Evolutionary conservation across 2,888 invertebrate genomes (phyloP).

Genomic region (Blomia tropicalis): DNA sequence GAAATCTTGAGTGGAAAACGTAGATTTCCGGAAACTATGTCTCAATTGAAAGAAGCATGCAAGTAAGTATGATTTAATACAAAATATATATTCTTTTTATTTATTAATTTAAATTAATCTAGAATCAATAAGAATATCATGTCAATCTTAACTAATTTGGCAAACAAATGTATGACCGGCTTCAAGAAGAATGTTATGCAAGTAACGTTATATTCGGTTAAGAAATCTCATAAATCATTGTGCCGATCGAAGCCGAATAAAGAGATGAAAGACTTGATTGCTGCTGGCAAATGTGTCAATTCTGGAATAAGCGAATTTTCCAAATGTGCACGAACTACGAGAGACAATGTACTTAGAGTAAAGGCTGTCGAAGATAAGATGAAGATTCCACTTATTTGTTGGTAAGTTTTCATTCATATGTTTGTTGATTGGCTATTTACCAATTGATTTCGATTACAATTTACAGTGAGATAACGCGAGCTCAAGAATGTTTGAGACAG

Average conservation of each 20-base stretch:
- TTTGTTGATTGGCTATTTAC: too few species aligned
- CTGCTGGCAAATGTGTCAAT: conserved; percentile 9
- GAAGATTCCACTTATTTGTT: conserved; percentile 5
- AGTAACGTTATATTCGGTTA: conserved; percentile 15
- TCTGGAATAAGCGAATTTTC: background rate
- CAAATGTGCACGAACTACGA: background rate
- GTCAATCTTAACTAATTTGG: background rate
- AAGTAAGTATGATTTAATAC: background rate
- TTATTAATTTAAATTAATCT: background rate
- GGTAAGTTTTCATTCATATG: background rate
- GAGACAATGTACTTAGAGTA: background rate
- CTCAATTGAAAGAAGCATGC: background rate
- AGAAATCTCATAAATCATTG: background rate
- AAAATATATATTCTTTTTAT: background rate
- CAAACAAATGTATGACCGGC: conserved; percentile 21
- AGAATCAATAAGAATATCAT: conserved; percentile 2
- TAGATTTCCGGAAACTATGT: conserved; percentile 2
- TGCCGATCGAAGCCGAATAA: conserved; percentile 16
- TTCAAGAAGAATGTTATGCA: conserved; percentile 7
- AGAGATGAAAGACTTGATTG: conserved; percentile 16
- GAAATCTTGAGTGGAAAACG: background rate
- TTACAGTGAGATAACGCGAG: background rate
- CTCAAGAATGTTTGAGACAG: background rate
- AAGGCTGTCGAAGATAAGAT: background rate
- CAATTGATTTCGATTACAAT: too few species aligned